Evolutionary conservation across 1,140 invertebrate species (phyloP), one percentile per base, ranked within the genome.

Genomic region (Lordiphosa collinella): DNA sequence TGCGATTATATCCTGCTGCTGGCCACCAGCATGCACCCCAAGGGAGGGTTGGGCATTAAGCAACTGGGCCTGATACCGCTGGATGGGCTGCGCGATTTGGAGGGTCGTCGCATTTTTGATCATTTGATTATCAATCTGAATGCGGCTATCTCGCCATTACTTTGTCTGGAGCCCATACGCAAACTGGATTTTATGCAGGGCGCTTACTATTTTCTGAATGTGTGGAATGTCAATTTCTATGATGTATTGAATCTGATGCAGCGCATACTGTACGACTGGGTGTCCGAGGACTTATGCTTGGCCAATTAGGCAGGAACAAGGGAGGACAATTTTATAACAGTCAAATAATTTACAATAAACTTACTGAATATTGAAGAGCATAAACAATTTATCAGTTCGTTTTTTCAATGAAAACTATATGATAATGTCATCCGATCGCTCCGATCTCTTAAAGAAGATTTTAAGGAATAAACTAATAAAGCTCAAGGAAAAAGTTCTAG

Each of bases 1-100:
- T 88, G 74, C 11, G 58, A 65, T 25, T 63, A 90, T 16, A 72
- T 90, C 7, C 46, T 92, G 41, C 56, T 92, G 34, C 88, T 92
- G 12, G 92, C 92, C 32, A 61, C 35, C 4, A 63, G 37, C 11
- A 86, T 91, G 13, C 52, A 43, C 3, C 43, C 47, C 0, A 38
- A 31, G 7, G 13, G 38, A 1, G 43, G 43, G 0, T 11, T 53
- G 48, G 52, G 12, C 2, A n/a, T 67, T n/a, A 57, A 57, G 5
- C 48, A 71, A n/a, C 3, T 71, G 9, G 67, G 48, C 0, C 37
- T 71, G 0, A 54, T 71, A 44, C 52, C 63, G 2, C 9, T 63
- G 22, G 53, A 67, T 36, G 49, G 57, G 1, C 68, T 78, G 55
- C 89, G 91, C 56, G 90, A 92, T 79, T 62, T 91, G 2, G 41